phyloP scores from a whole-genome alignment of 2,888 invertebrate genomes.

The Eledone cirrhosa region DNA sequence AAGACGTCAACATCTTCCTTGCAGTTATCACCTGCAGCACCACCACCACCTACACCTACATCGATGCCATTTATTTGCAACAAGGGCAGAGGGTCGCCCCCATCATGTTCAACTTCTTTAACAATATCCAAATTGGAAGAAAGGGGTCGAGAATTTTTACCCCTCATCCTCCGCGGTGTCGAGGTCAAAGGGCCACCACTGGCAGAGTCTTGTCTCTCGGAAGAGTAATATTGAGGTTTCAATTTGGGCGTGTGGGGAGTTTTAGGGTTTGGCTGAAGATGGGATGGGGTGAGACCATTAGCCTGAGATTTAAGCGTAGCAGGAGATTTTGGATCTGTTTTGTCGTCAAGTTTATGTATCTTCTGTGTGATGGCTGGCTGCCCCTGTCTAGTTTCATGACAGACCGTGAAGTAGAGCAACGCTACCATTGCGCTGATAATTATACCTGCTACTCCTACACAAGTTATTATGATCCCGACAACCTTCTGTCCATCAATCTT shows the following conservation, averaged over 20 bases:
- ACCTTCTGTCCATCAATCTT: conserved; percentile 55
- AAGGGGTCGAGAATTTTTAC: too few relatives aligned
- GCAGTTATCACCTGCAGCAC: too few relatives aligned
- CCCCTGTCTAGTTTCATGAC: neutral
- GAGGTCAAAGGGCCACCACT: neutral
- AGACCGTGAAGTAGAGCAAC: conserved; percentile 47
- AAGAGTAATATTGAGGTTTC: too few relatives aligned
- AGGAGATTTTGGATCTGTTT: too few relatives aligned
- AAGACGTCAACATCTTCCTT: too few relatives aligned
- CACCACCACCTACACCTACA: neutral
- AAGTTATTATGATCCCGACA: conserved; percentile 58
- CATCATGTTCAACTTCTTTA: neutral
- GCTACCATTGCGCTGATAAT: conserved; percentile 52
- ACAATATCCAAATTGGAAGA: neutral
- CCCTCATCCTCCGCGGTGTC: neutral
- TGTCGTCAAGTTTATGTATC: too few relatives aligned
- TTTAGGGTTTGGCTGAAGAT: too few relatives aligned
- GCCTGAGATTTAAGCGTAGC: too few relatives aligned
- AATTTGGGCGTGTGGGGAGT: too few relatives aligned
- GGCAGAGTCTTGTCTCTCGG: neutral
- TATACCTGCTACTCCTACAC: conserved; percentile 45
- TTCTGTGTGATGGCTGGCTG: too few relatives aligned
- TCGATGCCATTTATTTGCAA: neutral
- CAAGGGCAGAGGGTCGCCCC: neutral
- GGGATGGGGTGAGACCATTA: too few relatives aligned